Evolutionary conservation across 2,888 invertebrate genomes (phyloP), one percentile per base, ranked within the genome.

Genomic region (Athripsodes cinereus): DNA sequence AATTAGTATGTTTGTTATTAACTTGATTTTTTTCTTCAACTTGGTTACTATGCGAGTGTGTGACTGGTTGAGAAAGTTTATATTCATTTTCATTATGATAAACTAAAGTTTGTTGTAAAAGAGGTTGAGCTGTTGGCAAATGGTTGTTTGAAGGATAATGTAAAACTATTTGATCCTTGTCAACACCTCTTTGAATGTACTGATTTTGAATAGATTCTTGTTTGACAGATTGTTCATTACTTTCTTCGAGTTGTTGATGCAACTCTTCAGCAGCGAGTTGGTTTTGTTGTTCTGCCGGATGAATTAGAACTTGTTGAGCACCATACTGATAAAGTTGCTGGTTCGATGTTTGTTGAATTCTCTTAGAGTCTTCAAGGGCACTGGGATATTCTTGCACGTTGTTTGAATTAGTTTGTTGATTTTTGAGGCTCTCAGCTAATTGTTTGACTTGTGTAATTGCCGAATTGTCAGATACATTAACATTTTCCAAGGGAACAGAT

Each of bases 401-500:
- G 22, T 34, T 53, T 26, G 48, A 22, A 22, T 34, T 54, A 11
- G 47, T 16, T 53, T 49, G 19, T 19, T 58, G 53, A 22, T 22
- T 46, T 2, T 35, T 55, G 11, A 52, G 18, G 18, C 26, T 53
- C 46, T 58, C 19, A 18, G 57, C 11, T 1, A 57, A n/a, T 44
- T 53, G 40, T 49, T 50, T 52, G 34, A 22, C 26, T 13, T 57
- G n/a, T n/a, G 16, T 13, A 3, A 22, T 11, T 6, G 11, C 16
- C 13, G 16, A 53, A 47, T 40, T 20, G 72, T 66, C 65, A 80
- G 22, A n/a, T 2, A 8, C 50, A 13, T 26, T 26, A 26, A 50
- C 21, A 50, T 50, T 26, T 20, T 50, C 81, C 58, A 79, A 70
- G 1, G 83, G 83, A 18, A 86, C 72, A 0, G 86, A 86, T 69